A percentile compares a stretch with the other conserved stretches of the same genome.
Conservation (phyloP, 2,797 vertebrate genomes). For the Smutsia gigantea region DNA sequence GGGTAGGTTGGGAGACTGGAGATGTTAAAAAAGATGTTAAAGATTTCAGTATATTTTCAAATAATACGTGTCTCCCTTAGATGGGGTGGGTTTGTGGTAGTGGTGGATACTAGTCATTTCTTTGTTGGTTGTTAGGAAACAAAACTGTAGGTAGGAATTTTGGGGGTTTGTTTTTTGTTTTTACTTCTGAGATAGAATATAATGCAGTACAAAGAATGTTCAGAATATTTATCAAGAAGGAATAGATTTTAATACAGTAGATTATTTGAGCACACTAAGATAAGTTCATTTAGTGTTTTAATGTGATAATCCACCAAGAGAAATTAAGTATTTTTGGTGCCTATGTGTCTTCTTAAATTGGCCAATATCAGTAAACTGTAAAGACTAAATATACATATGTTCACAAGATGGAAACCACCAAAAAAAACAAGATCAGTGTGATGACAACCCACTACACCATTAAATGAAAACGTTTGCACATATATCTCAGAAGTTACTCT, state of each 20-base stretch:
- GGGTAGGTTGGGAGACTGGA: not conserved
- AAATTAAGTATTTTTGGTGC: slow-evolving; percentile 15
- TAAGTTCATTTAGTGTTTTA: not conserved
- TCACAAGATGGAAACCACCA: not conserved
- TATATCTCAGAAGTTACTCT: not conserved
- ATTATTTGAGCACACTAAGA: slow-evolving; percentile 17
- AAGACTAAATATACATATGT: not conserved
- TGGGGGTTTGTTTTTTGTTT: not conserved
- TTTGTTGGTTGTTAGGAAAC: not conserved
- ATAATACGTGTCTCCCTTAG: not conserved
- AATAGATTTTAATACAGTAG: slow-evolving; percentile 6
- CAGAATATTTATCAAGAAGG: not conserved
- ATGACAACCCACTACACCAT: not conserved
- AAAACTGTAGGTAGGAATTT: not conserved
- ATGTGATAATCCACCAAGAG: slow-evolving; percentile 30
- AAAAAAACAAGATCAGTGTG: not conserved
- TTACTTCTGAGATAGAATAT: slow-evolving; percentile 1
- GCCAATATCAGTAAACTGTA: not conserved
- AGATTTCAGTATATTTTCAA: slow-evolving; percentile 22
- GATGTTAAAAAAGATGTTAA: not conserved
- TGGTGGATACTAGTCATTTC: not conserved
- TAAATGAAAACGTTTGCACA: not conserved
- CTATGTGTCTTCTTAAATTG: slow-evolving; percentile 5
- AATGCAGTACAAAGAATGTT: not conserved
- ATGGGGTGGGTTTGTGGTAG: not conserved